Conservation (phyloP, 2,113 vertebrate species). For the Miniopterus natalensis region DNA sequence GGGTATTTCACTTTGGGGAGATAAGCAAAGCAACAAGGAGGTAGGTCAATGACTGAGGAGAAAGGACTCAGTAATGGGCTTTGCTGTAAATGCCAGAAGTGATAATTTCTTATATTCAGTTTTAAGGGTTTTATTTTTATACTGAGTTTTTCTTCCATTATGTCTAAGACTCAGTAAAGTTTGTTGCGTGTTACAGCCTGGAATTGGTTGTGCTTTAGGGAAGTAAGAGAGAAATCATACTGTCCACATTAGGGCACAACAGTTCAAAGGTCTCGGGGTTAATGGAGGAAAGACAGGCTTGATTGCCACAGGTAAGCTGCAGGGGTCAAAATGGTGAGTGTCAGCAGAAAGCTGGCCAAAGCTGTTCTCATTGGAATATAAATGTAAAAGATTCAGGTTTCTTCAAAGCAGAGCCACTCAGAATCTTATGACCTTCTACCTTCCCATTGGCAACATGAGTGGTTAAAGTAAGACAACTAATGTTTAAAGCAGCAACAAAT, state of each 20-base stretch:
- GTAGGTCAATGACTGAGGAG: neutral
- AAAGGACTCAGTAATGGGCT: neutral
- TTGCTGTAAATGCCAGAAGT: neutral
- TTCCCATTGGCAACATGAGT: neutral
- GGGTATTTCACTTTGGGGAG: neutral
- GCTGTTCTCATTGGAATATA: neutral
- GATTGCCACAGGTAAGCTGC: neutral
- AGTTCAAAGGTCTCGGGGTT: neutral
- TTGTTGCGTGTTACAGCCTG: neutral
- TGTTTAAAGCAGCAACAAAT: neutral
- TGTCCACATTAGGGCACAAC: neutral
- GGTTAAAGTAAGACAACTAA: neutral
- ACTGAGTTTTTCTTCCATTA: neutral
- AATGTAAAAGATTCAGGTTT: neutral
- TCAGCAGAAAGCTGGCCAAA: neutral
- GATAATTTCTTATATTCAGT: neutral
- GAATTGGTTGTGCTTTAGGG: neutral
- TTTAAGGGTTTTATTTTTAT: neutral
- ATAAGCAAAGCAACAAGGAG: neutral
- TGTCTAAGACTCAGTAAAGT: neutral
- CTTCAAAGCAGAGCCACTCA: conserved; percentile 29
- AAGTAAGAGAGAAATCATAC: neutral
- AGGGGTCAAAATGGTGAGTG: neutral
- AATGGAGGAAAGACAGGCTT: neutral
- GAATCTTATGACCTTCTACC: neutral